Base-by-base conservation (phyloP, 2,113 vertebrate species). In the Diglossa brunneiventris region DNA sequence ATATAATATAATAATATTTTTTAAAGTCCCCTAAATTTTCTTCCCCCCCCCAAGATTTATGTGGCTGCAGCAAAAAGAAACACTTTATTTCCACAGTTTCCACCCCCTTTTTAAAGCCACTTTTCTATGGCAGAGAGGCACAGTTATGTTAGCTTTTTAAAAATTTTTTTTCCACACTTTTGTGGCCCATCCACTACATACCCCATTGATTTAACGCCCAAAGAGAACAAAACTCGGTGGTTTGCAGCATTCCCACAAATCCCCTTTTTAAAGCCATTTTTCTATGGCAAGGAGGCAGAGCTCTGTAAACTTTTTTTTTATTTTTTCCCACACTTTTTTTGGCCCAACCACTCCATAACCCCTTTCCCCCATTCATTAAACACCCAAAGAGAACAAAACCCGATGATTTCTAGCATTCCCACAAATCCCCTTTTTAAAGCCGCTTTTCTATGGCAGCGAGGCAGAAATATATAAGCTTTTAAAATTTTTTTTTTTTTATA, bases 141-240 rank as follows among this genome's bases (percentile, higher is more conserved):
- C 17, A 44, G 42, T 16, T 44, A 44, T 8, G 8, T 44, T 18
- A 44, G 42, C 42, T 44, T 44, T 44, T 44, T 44, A 8, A 8
- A 42, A n/a, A 17, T 41, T 66, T n/a, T 83, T 37, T 17, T 4
- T 15, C 28, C 20, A 14, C 46, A 31, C 18, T 89, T 81, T 30
- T 27, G 17, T 15, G 11, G 26, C 6, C 19, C 11, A 0, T 5
- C 27, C 33, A 0, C 49, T n/a, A n/a, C 50, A 14, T 2, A 39
- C 15, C 41, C 73, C 47, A 14, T 41, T 15, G 30, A 35, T 62
- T 53, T 3, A 17, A 15, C 4, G 0, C 86, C 31, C 13, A 0
- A 27, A 10, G 10, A 18, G 53, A n/a, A 2, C 1, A 33, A 11
- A 27, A 37, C 8, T 2, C 8, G 3, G 2, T 2, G 27, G 37